Evolutionary conservation across 2,888 invertebrate genomes (phyloP), one percentile per base, ranked within the genome.

Genomic region (Acrobasis suavella): DNA sequence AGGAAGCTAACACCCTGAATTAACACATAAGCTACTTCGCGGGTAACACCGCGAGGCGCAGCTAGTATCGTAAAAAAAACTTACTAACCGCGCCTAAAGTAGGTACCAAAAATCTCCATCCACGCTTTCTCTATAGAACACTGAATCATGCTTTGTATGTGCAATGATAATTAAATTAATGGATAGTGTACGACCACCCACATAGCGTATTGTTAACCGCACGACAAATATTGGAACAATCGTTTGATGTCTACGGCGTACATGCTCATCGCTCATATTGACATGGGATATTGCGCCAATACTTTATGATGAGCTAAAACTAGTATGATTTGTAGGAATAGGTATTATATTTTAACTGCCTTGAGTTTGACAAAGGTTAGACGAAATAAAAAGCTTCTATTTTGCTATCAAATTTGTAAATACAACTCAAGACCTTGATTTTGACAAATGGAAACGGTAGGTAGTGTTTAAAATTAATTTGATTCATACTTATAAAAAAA

Each of bases 211-310:
- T 89, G 87, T 89, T 86, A 75, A 80, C 72, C 70, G 72, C 76
- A 83, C 76, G 86, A 89, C 89, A 89, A 89, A 90, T 87, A 89
- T 89, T 88, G 85, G 83, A 81, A 83, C 81, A 80, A 81, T 81
- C 81, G 76, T 79, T 71, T 70, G 32, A 32, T 32, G 81, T 79
- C 80, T 78, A 80, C 75, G 46, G 7, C 46, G 12, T 46, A 77
- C 78, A 77, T 80, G 73, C 75, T 76, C 76, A 75, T 69, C 60
- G 54, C 50, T 46, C 42, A 22, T 58, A 58, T 46, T 58, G 42
- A 59, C 42, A 42, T 51, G 51, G 22, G 12, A 22, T 52, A 38
- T 55, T 55, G 37, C 55, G n/a, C 55, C 12, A 52, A 52, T 32
- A 46, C n/a, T 46, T 46, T 46, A 14, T 46, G 46, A 46, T 46